A percentile compares a stretch with the other conserved stretches of the same genome.
Conservation (phyloP, 2,888 invertebrate species). For the Cenopis cana region DNA sequence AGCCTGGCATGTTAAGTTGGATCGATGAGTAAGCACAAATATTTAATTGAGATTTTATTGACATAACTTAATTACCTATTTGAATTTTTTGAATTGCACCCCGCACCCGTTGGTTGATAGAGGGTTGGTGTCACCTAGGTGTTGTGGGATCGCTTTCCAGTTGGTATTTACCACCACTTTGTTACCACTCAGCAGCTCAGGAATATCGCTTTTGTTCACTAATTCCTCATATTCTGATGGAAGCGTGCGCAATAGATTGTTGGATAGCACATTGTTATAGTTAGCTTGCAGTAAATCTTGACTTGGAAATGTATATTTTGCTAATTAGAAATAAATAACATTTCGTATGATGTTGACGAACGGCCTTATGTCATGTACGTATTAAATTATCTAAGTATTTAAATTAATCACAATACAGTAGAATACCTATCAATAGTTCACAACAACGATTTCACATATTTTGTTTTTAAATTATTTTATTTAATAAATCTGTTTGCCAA, state of each 20-base stretch:
- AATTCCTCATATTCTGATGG: no score
- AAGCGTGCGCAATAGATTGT: constrained; percentile 8
- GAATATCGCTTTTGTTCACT: no score
- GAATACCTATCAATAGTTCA: constrained; percentile 3
- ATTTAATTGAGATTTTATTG: no score
- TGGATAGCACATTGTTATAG: constrained; percentile 12
- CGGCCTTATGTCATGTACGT: constrained; percentile 13
- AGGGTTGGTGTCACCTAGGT: no score
- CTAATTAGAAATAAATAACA: constrained; percentile 15
- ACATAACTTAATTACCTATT: no score
- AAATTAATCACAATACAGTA: constrained; percentile 11
- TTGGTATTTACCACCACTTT: no score
- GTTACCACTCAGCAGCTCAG: no score
- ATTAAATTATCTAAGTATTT: background rate
- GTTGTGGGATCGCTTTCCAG: no score
- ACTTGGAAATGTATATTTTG: constrained; percentile 11
- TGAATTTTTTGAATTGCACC: no score
- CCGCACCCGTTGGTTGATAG: no score
- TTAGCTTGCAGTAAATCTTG: background rate
- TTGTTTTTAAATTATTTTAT: constrained; percentile 4
- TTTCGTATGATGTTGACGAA: constrained; percentile 5
- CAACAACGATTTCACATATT: constrained; percentile 2
- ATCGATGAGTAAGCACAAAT: no score
- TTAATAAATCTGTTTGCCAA: constrained; percentile 19
- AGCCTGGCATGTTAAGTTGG: no score